Base-by-base conservation (phyloP, 2,888 invertebrate genomes). In the Malthinus flaveolus region DNA sequence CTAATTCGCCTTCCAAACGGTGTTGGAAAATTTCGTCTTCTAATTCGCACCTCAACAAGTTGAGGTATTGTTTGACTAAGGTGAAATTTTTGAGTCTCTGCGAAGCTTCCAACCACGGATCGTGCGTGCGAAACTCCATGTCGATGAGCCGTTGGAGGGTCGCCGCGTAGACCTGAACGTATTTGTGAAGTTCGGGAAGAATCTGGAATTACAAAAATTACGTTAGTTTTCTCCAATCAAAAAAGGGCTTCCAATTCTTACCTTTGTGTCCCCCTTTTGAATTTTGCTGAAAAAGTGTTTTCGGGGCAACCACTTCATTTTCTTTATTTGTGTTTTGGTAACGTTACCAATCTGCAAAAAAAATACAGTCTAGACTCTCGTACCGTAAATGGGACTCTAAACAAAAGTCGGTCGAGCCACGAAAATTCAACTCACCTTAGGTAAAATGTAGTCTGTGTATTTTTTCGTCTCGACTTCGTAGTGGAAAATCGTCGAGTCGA, bases 141-240 rank as follows among this genome's bases (percentile, higher is more conserved):
- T 70, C 62, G 54, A 71, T 66, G 34, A 84, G 71, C 54, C 77
- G 73, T 52, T 82, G 75, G 55, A 83, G 79, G n/a, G 82, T 81
- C 7, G 80, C 77, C 13, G 80, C 80, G 69, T 81, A 82, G 68
- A 77, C 76, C 64, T 82, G 78, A n/a, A 83, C 75, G 1, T 79
- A 75, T 36, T 78, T 82, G 78, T 85, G 84, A 36, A 88, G 80
- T 65, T 81, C 81, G 50, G 85, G 83, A 68, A 86, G 80, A 56
- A 84, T 77, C 84, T 87, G 81, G 59, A 82, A 82, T 77, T 72
- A 68, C 73, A 69, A 76, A 67, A 46, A 48, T 10, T 23, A 2
- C 1, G 12, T 44, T 45, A 52, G 45, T 49, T 11, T 10, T 36
- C 1, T 36, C 23, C 12, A 31, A 49, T 13, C 2, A 23, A 23